Evolutionary conservation across 2,113 vertebrate species (phyloP).

Genomic region (Lipotes vexillifer): DNA sequence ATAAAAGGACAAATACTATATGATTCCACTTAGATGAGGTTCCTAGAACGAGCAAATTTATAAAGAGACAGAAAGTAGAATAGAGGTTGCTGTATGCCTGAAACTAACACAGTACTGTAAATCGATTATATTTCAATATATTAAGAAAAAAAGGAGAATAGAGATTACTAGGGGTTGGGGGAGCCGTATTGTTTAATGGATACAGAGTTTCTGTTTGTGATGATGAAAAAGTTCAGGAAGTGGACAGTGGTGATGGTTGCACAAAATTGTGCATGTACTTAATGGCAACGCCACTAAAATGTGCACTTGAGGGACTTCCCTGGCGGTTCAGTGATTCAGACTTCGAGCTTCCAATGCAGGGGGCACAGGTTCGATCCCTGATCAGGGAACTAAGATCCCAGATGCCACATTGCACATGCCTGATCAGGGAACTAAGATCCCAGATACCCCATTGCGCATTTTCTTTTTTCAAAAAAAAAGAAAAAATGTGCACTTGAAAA

Average conservation of each 20-base stretch:
- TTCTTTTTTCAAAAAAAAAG: too few species aligned
- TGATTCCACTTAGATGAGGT: neutral
- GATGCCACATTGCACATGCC: too few species aligned
- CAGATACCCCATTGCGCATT: too few species aligned
- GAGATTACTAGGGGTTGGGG: neutral
- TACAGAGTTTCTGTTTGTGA: neutral
- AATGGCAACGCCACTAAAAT: neutral
- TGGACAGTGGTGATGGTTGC: neutral
- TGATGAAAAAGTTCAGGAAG: neutral
- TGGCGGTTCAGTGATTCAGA: too few species aligned
- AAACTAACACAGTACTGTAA: too few species aligned
- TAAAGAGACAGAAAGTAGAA: neutral
- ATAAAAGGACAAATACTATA: neutral
- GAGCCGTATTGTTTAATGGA: neutral
- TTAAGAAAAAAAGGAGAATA: neutral
- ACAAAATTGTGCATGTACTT: neutral
- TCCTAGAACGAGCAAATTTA: neutral
- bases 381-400: too few species aligned
- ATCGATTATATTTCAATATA: too few species aligned
- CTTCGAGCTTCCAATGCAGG: too few species aligned
- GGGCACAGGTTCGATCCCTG: too few species aligned
- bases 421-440: too few species aligned
- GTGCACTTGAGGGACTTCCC: too few species aligned
- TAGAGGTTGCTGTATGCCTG: neutral
- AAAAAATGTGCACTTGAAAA: neutral